Evolutionary conservation across 2,888 invertebrate genomes (phyloP), one percentile per base, ranked within the genome.

Genomic region (Agriopis aurantiaria): DNA sequence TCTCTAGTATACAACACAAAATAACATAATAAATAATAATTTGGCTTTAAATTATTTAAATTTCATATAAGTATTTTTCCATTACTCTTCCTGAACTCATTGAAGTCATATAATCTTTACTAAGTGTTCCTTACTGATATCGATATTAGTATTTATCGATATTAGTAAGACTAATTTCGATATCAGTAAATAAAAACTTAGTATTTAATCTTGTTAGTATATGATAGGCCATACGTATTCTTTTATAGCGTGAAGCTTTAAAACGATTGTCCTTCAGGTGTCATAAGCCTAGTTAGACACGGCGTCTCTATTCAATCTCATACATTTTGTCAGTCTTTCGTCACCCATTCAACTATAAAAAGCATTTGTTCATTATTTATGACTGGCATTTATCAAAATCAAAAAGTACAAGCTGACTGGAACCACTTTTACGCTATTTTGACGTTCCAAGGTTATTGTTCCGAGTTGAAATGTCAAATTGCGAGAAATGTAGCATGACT

Each of bases 381-480:
- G 76, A 74, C 65, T 69, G 68, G 64, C 71, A 75, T 76, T 74
- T 75, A 74, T 77, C 75, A 75, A 75, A 75, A 74, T 57, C 69
- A 73, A 75, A 72, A 71, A 71, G 68, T 62, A 65, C 64, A 68
- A 62, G 61, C 68, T 43, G 57, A 64, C 49, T 68, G 71, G 62
- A 53, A 71, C 71, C 66, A 71, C 71, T 68, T 71, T 71, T 71
- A 65, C 68, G 68, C 64, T 71, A 68, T 68, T 71, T 68, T 65
- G 71, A 71, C 68, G 60, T 65, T 56, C 57, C 75, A 76, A 79
- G 78, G 78, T 75, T 78, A 64, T 48, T 55, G 64, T 71, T 69
- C 70, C 59, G 74, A 69, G 69, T 71, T 75, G 74, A 78, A 79
- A 79, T 79, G 76, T 78, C 77, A 78, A 76, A 75, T 75, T 75